Evolutionary conservation across 2,797 vertebrate species (phyloP).

Genomic region (Ara ararauna): DNA sequence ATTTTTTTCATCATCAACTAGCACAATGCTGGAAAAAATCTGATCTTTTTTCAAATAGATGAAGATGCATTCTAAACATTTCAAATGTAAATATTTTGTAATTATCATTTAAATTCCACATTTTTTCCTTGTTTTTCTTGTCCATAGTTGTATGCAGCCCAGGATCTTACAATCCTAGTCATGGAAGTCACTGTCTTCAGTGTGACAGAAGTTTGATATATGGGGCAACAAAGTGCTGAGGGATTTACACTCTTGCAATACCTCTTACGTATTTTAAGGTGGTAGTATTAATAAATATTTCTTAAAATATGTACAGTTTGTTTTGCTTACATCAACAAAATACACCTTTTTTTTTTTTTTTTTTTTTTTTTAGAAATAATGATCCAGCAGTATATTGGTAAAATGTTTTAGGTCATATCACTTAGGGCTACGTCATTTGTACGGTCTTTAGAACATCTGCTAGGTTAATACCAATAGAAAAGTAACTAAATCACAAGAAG

Average conservation of each 20-base stretch:
- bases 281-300: conserved; percentile 41
- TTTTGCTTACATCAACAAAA: background rate
- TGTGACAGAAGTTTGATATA: conserved; percentile 50
- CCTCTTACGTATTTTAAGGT: background rate
- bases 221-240: conserved; percentile 35
- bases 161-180: conserved; percentile 66
- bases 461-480: background rate
- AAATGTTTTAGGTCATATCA: background rate
- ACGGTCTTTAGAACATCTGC: background rate
- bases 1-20: background rate
- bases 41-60: background rate
- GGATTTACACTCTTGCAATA: background rate
- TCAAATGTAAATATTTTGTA: background rate
- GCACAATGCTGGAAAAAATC: background rate
- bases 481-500: background rate
- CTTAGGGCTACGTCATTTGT: background rate
- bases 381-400: background rate
- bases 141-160: conserved; percentile 65
- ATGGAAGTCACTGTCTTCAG: conserved; percentile 51
- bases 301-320: conserved; percentile 30
- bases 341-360: background rate
- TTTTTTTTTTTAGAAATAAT: conserved; percentile 25
- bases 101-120: background rate
- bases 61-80: background rate
- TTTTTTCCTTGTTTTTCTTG: background rate